Conservation (phyloP, 2,888 invertebrate species). For the Tuberolachnus salignus region DNA sequence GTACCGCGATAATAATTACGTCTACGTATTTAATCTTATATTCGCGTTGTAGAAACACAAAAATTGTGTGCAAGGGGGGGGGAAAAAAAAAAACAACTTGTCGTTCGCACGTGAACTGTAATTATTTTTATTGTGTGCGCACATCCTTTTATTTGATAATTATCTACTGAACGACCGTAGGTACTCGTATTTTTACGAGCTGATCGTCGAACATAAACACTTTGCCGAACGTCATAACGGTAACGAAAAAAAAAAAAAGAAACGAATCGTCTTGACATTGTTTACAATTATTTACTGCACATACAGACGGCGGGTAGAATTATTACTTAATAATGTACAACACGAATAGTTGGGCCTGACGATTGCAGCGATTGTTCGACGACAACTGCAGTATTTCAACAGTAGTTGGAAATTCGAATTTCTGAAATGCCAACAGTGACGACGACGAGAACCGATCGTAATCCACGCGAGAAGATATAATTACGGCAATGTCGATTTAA, state of each 20-base stretch:
- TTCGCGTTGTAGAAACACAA: slow-evolving; percentile 2
- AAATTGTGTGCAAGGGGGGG: too few relatives aligned
- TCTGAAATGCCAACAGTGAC: too few relatives aligned
- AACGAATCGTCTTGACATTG: background rate
- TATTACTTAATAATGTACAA: background rate
- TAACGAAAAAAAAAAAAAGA: background rate
- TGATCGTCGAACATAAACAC: slow-evolving; percentile 1
- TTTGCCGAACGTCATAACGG: background rate
- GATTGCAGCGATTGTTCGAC: too few relatives aligned
- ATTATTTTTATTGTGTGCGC: slow-evolving; percentile 5
- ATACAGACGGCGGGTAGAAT: background rate
- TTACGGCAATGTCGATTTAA: too few relatives aligned
- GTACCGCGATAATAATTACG: slow-evolving; percentile 5
- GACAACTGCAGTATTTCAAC: too few relatives aligned
- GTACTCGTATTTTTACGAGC: slow-evolving; percentile 15
- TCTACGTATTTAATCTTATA: slow-evolving; percentile 8
- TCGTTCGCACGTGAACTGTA: slow-evolving; percentile 19
- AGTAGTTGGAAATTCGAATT: too few relatives aligned
- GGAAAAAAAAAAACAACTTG: background rate
- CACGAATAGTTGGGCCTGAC: too few relatives aligned
- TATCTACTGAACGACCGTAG: background rate
- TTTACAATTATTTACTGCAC: background rate
- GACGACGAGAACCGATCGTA: too few relatives aligned
- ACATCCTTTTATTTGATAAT: slow-evolving; percentile 4
- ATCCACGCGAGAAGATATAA: too few relatives aligned